phyloP scores from a whole-genome alignment of 2,888 invertebrate genomes.

The Stenotaenia linearis region DNA sequence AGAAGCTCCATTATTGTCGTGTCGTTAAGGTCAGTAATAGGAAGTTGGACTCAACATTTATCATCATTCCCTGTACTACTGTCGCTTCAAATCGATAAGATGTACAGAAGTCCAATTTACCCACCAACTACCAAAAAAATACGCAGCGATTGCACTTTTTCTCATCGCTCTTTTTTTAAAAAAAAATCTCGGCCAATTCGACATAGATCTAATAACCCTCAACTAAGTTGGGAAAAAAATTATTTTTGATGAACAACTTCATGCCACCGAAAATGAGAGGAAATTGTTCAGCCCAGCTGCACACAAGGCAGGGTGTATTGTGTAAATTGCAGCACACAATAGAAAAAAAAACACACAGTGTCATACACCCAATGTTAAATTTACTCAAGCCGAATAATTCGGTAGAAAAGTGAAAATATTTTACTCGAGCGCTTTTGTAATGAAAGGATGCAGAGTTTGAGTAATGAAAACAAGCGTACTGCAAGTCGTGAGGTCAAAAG shows the following conservation, averaged over 20 bases:
- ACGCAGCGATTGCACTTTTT: too few species aligned
- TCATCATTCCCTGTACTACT: slow-evolving; percentile 30
- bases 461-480: neutral
- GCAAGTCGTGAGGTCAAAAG: neutral
- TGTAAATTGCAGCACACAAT: neutral
- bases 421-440: neutral
- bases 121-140: neutral
- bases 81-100: slow-evolving; percentile 27
- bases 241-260: slow-evolving; percentile 7
- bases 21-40: slow-evolving; percentile 33
- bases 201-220: neutral
- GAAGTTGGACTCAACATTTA: slow-evolving; percentile 31
- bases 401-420: neutral
- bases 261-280: neutral
- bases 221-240: neutral
- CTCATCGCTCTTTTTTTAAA: too few species aligned
- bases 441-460: neutral
- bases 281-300: slow-evolving; percentile 13
- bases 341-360: neutral
- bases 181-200: neutral
- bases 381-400: neutral
- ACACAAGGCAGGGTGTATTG: neutral
- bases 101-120: neutral
- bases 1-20: slow-evolving; percentile 29
- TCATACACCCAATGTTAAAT: neutral